Evolutionary conservation across 2,888 invertebrate species (phyloP), one percentile per base, ranked within the genome.

Genomic region (Boloria euphrosyne): DNA sequence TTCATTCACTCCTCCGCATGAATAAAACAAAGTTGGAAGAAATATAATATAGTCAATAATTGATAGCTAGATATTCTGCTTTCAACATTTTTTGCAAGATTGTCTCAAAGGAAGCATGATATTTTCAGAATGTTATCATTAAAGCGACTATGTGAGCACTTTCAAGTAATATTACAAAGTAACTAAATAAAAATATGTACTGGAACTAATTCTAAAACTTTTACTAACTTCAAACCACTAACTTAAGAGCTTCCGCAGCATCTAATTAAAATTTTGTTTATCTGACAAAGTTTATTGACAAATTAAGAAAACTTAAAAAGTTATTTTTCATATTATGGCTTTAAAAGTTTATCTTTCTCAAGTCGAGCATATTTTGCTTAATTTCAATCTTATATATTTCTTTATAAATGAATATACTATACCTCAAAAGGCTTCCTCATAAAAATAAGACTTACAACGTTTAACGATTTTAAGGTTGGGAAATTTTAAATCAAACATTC

Each of bases 71-170:
- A n/a, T n/a, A n/a, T n/a, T n/a, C n/a, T n/a, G n/a, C n/a, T n/a
- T n/a, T n/a, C n/a, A n/a, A n/a, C n/a, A 68, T 54, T 69, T 60
- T 67, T 64, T 49, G 43, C 47, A 49, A 52, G 52, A 43, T 46
- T 62, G 61, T 65, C 61, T 62, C 63, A 57, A 31, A 55, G 63
- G 66, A 63, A 55, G 38, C 50, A 17, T 69, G 62, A 52, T 58
- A 65, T 65, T 64, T 58, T 47, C 43, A 17, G 62, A 57, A 51
- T 31, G 18, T 49, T 57, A 16, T 58, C 52, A 61, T 69, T 66
- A 61, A 44, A 57, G 49, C 14, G 62, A 52, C 57, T 44, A 65
- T 44, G 52, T 46, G 18, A 17, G 52, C 16, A 49, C 43, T 60
- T 59, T 13, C 13, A 44, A 67, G 31, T 31, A 31, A 31, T 31